Percentiles rank a stretch among this genome's conserved stretches.
phyloP scores from a whole-genome alignment of 2,888 invertebrate species.

The Tortricodes alternella region DNA sequence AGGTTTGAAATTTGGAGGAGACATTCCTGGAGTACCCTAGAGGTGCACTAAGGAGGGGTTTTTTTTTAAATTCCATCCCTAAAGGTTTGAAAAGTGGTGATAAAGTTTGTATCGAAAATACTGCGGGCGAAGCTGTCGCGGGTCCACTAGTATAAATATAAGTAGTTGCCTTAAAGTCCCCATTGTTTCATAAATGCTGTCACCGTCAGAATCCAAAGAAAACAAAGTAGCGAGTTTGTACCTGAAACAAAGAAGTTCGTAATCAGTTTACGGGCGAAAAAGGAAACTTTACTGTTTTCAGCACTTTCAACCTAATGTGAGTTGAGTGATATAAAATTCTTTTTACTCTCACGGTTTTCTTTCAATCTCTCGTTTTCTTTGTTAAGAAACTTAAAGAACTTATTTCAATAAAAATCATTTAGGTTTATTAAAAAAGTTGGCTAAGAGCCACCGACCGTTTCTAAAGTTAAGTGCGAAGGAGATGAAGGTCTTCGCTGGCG shows the following conservation, averaged over 20 bases:
- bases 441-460: too few relatives aligned
- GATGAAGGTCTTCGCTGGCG: too few relatives aligned
- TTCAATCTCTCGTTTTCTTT: background rate
- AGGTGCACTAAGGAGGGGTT: too few relatives aligned
- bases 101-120: too few relatives aligned
- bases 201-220: conserved; percentile 8
- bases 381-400: background rate
- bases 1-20: too few relatives aligned
- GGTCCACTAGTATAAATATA: background rate
- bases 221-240: conserved; percentile 20
- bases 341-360: background rate
- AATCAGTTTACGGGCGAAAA: conserved; percentile 21
- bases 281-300: conserved; percentile 17
- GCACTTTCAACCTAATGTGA: conserved; percentile 6
- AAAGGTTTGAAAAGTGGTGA: too few relatives aligned
- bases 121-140: too few relatives aligned
- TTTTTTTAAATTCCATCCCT: too few relatives aligned
- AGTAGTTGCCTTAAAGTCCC: background rate
- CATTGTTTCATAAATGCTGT: conserved; percentile 15
- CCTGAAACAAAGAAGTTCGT: conserved; percentile 32
- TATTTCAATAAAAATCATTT: background rate
- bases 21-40: too few relatives aligned
- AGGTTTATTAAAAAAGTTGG: background rate
- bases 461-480: too few relatives aligned
- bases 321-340: conserved; percentile 17